Evolutionary conservation across 2,888 invertebrate species (phyloP), one percentile per base, ranked within the genome.

Genomic region (Stenolophus ochropezus): DNA sequence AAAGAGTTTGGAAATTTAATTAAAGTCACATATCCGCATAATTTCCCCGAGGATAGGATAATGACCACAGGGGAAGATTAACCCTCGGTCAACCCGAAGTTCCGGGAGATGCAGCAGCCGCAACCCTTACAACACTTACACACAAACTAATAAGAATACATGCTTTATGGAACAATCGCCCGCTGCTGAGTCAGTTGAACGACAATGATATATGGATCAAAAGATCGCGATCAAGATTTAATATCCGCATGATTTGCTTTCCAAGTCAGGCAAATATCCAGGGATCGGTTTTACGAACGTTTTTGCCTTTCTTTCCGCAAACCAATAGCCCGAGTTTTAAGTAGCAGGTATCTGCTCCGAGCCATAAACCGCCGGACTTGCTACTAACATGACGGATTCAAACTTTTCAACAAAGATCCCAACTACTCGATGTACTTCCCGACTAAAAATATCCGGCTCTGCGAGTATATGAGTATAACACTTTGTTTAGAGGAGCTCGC

Each of bases 1-100:
- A 78, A 65, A 65, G 78, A 65, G 49, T 47, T 69, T 78, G 65
- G 49, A 69, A 69, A 78, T 78, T 78, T 78, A 78, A 78, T 78
- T 78, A 78, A 78, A 78, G 49, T 61, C 78, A 78, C 78, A 78
- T 78, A 78, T 78, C 77, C 78, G 78, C 78, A 69, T 78, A 78
- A 78, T 78, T 78, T 78, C 78, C 78, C 78, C 23, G 21, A 65
- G 65, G 78, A 78, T 65, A 33, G 56, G 23, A 27, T 23, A n/a
- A 56, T 27, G 27, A 23, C n/a, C 21, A 21, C 61, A 23, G 21
- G 11, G 25, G 53, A 53, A 6, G 58, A 42, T 42, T 42, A 42
- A 42, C 33, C 33, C 11, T 42, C 33, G 33, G 53, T 51, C 21
- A 51, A 49, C 53, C 14, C 49, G 23, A 53, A 53, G 16, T 53